phyloP scores from a whole-genome alignment of 2,797 vertebrate genomes.

The Poecilia gillii region DNA sequence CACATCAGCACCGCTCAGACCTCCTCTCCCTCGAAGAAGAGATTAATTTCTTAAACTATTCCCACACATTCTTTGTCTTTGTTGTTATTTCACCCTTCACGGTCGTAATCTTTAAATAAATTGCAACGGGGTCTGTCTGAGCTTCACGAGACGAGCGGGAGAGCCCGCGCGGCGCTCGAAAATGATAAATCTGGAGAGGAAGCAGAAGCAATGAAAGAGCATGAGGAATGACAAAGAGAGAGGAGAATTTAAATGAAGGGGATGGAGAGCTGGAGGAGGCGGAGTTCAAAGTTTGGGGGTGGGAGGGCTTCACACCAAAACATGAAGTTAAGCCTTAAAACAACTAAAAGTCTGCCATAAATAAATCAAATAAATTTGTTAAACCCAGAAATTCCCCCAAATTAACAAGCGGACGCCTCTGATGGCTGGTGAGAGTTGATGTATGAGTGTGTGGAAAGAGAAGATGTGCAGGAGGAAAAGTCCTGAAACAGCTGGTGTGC shows the following conservation, averaged over 20 bases:
- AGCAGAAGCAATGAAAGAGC: slow-evolving; percentile 81
- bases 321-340: neutral
- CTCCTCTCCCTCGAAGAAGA: slow-evolving; percentile 12
- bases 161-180: slow-evolving; percentile 78
- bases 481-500: neutral
- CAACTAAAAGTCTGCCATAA: neutral
- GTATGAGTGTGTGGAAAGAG: neutral
- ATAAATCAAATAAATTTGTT: neutral
- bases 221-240: slow-evolving; percentile 56
- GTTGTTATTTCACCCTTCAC: slow-evolving; percentile 36
- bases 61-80: slow-evolving; percentile 14
- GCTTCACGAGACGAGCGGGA: slow-evolving; percentile 56
- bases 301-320: slow-evolving; percentile 24
- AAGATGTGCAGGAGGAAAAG: neutral
- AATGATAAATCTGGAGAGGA: slow-evolving; percentile 81
- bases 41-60: slow-evolving; percentile 34
- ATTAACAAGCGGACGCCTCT: neutral
- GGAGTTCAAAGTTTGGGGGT: slow-evolving; percentile 29
- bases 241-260: slow-evolving; percentile 60
- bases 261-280: slow-evolving; percentile 5
- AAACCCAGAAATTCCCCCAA: neutral
- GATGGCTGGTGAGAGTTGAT: neutral
- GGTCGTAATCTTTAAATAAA: slow-evolving; percentile 60
- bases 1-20: neutral
- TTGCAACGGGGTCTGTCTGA: slow-evolving; percentile 34